Evolutionary conservation across 2,888 invertebrate species (phyloP).

Genomic region (Tridacna crocea): DNA sequence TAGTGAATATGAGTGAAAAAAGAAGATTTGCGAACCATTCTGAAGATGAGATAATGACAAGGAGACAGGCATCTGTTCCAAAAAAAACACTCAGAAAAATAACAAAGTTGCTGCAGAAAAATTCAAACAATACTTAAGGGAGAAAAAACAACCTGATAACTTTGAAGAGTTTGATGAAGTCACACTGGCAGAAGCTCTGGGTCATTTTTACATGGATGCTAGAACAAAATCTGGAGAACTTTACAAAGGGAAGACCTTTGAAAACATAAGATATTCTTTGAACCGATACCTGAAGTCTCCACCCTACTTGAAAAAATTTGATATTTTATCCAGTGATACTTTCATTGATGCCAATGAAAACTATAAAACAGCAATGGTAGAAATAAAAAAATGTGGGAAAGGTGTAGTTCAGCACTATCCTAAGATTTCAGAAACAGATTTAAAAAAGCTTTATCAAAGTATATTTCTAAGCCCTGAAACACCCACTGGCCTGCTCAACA

Average conservation of each 20-base stretch:
- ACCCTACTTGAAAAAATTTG: slow-evolving; percentile 13
- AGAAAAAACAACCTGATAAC: slow-evolving; percentile 15
- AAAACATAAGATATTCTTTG: slow-evolving; percentile 7
- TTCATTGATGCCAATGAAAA: slow-evolving; percentile 17
- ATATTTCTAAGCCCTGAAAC: background rate
- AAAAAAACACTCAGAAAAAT: slow-evolving; percentile 3
- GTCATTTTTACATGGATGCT: slow-evolving; percentile 27
- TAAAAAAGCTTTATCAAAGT: slow-evolving; percentile 12
- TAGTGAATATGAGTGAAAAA: no score
- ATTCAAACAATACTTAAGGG: slow-evolving; percentile 9
- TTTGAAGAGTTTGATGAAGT: slow-evolving; percentile 18
- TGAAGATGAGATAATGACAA: background rate
- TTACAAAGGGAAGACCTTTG: slow-evolving; percentile 15
- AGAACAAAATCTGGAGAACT: slow-evolving; percentile 26
- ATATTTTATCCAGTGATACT: slow-evolving; percentile 6
- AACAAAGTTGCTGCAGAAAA: background rate
- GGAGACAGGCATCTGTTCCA: background rate
- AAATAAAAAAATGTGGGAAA: slow-evolving; percentile 25
- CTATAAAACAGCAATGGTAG: slow-evolving; percentile 6
- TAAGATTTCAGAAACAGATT: background rate
- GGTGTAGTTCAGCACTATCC: slow-evolving; percentile 16
- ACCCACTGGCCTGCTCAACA: slow-evolving; percentile 22
- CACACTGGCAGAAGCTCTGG: background rate
- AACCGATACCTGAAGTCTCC: slow-evolving; percentile 24
- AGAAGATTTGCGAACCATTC: no score